These are phyloP conservation scores for Ophion obscuratus DNA, from an alignment of 2,888 invertebrate species.

Conservation along the genomic window DNA sequence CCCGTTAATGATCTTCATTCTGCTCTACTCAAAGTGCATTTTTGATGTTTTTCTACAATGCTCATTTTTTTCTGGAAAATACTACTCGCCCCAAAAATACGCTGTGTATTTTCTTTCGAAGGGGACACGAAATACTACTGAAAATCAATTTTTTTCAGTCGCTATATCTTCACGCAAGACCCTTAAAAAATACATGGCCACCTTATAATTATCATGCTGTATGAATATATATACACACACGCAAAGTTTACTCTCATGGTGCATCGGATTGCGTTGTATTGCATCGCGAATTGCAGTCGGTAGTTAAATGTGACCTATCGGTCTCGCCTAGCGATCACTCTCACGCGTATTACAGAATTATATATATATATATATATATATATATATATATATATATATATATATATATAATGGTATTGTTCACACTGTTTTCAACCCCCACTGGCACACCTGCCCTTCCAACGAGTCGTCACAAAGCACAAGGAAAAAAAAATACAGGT, in stretches of 20 bases:
- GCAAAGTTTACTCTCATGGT: constrained; percentile 26
- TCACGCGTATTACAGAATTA: constrained; percentile 48
- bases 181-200: no score
- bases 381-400: constrained; percentile 7
- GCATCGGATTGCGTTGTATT: constrained; percentile 48
- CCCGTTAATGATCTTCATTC: no score
- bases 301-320: constrained; percentile 66
- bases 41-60: no score
- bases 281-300: constrained; percentile 58
- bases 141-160: no score
- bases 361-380: constrained; percentile 6
- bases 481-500: constrained; percentile 56
- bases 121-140: no score
- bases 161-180: no score
- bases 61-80: no score
- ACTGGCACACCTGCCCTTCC: constrained; percentile 41
- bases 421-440: constrained; percentile 20
- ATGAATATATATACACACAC: background rate
- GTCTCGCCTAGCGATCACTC: constrained; percentile 60
- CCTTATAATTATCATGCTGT: background rate
- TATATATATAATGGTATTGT: background rate
- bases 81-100: no score
- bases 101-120: no score
- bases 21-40: no score
- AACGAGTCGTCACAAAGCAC: constrained; percentile 24